Evolutionary conservation across 2,113 vertebrate genomes (phyloP), one percentile per base, ranked within the genome.

Genomic region (Pseudopipra pipra): DNA sequence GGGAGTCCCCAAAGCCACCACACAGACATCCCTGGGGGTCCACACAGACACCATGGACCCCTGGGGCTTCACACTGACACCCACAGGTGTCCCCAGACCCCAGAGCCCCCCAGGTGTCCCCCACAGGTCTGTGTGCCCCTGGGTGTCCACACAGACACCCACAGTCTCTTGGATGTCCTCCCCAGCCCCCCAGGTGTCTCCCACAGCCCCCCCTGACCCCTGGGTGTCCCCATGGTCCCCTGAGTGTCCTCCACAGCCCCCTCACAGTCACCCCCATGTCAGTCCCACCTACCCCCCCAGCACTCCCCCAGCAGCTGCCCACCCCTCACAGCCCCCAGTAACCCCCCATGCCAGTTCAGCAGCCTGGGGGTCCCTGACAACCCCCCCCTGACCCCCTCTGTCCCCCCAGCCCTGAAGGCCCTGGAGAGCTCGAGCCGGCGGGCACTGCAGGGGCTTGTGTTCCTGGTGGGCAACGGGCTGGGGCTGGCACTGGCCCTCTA

Each of bases 391-490:
- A 33, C 33, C 22, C 73, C 47, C 21, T 30, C 9, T 94, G 28
- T 87, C 35, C 54, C 10, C n/a, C 33, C 97, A 99, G 99, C 99
- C 46, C 99, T 99, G 96, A 99, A 99, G 96, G 98, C 99, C 30
- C 86, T 99, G 97, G 99, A 99, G 97, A 99, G 99, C 96, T 99
- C 99, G 12, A 99, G 99, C 96, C 99, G 99, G 96, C 99, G 99
- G 97, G 99, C 99, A 71, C 98, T 99, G 18, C 99, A 99, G 97
- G 99, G 99, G 5, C 97, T 99, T 19, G 99, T 99, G 31, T 99
- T 99, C 95, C 98, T 99, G 76, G 96, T 99, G 18, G 99, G 99
- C 7, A 99, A 99, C n/a, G 98, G 99, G 13, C 97, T 99, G 83
- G 99, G 99, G 37, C 98, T 99, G 31, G 99, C 99, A 0, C 81